Conservation (phyloP, 2,113 vertebrate species). For the Antechinus flavipes region DNA sequence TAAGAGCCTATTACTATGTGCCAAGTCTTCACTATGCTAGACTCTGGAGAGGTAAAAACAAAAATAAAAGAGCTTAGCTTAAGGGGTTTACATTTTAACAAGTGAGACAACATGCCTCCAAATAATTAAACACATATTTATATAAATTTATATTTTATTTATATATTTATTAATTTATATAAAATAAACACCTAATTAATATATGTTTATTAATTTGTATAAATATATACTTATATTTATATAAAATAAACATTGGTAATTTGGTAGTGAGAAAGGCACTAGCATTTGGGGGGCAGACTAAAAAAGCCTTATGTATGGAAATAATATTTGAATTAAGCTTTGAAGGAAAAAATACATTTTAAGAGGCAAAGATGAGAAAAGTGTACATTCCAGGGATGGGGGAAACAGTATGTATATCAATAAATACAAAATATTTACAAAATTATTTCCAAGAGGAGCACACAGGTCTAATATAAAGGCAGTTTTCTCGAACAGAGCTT, state of each 20-base stretch:
- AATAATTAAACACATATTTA: neutral
- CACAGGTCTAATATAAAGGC: neutral
- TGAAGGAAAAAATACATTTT: neutral
- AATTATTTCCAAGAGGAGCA: neutral
- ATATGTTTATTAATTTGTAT: too few species aligned
- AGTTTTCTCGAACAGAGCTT: neutral
- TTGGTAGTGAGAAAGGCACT: neutral
- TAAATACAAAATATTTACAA: neutral
- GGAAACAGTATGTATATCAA: neutral
- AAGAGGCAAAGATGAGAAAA: neutral
- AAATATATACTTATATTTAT: neutral
- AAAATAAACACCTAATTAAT: neutral
- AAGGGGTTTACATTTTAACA: neutral
- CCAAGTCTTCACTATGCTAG: neutral
- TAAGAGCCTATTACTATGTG: too few species aligned
- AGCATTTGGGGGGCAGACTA: neutral
- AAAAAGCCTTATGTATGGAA: neutral
- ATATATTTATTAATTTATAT: neutral
- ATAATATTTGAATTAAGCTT: neutral
- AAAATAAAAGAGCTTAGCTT: neutral
- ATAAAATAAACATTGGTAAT: neutral
- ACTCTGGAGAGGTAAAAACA: neutral
- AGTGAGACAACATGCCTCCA: neutral
- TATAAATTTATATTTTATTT: too few species aligned
- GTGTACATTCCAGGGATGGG: neutral